Evolutionary conservation across 2,113 vertebrate species (phyloP).

Genomic region (Rallus limicola): DNA sequence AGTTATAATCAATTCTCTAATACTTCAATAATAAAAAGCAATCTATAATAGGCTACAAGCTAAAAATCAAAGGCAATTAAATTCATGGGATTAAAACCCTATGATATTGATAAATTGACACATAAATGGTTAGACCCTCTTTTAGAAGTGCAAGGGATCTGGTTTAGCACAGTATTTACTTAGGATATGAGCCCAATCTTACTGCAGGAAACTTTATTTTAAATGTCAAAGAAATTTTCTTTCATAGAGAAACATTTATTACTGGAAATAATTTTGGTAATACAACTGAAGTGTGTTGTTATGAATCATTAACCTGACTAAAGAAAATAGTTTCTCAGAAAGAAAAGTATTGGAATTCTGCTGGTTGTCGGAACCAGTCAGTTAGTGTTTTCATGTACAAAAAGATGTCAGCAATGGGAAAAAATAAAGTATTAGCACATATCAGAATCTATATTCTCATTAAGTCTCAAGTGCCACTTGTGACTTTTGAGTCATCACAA

Average conservation of each 20-base stretch:
- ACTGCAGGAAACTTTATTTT: slow-evolving; percentile 23
- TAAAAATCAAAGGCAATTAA: slow-evolving; percentile 54
- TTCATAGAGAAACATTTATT: slow-evolving; percentile 6
- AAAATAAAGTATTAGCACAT: neutral
- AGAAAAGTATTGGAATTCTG: neutral
- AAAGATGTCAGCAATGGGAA: neutral
- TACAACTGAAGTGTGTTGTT: neutral
- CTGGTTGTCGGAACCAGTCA: neutral
- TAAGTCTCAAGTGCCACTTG: neutral
- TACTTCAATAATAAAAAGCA: slow-evolving; percentile 38
- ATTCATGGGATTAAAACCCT: slow-evolving; percentile 21
- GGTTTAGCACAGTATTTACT: slow-evolving; percentile 5
- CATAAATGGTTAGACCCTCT: neutral
- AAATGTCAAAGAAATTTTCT: slow-evolving; percentile 39
- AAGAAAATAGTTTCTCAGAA: neutral
- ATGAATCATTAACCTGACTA: neutral
- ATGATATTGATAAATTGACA: slow-evolving; percentile 28
- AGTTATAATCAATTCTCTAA: slow-evolving; percentile 5
- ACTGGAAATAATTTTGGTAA: slow-evolving; percentile 39
- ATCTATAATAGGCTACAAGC: slow-evolving; percentile 4
- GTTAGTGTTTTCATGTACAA: neutral
- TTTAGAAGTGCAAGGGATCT: slow-evolving; percentile 11
- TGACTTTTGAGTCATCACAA: neutral
- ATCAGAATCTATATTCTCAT: neutral
- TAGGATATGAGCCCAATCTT: slow-evolving; percentile 11